phyloP scores from a whole-genome alignment of 30 jellyfish, hydroid and myxozoan genomes.

The Hydra vulgaris region DNA sequence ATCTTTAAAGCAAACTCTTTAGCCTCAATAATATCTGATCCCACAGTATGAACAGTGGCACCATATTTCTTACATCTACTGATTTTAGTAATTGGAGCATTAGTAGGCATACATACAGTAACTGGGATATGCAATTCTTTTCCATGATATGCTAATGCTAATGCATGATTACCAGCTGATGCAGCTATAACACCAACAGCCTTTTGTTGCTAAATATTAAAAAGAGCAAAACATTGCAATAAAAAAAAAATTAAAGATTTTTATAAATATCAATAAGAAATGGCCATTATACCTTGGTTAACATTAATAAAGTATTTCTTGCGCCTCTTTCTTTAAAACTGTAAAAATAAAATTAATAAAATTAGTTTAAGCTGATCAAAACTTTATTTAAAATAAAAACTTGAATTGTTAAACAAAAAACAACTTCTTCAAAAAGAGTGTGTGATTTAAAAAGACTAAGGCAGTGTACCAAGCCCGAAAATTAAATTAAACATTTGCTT shows the following conservation, averaged over 20 bases:
- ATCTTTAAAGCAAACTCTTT: conserved; percentile 79
- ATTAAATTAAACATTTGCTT: no score
- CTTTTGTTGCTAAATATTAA: conserved; percentile 59
- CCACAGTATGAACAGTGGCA: conserved; percentile 77
- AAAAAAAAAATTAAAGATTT: no score
- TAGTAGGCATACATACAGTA: conserved; percentile 86
- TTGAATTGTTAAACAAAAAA: no score
- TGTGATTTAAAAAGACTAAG: no score
- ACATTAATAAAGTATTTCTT: conserved; percentile 59
- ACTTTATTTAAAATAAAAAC: no score
- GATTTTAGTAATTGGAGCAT: conserved; percentile 97
- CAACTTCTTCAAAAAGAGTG: no score
- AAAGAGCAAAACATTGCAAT: no score
- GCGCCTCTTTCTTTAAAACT: conserved; percentile 99
- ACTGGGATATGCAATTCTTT: conserved; percentile 79
- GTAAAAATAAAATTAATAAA: no score
- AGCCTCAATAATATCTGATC: conserved; percentile 91
- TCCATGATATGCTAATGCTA: conserved; percentile 98
- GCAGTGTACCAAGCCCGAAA: no score
- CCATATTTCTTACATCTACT: conserved; percentile 67
- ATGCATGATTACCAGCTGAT: conserved; percentile 99
- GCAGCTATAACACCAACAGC: conserved; percentile 95
- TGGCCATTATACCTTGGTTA: conserved; percentile 84
- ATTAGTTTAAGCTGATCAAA: no score
- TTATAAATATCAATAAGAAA: no score